These are phyloP conservation scores for Zophobas atratus DNA, from an alignment of 1,140 invertebrate species.

Conservation along the genomic window DNA sequence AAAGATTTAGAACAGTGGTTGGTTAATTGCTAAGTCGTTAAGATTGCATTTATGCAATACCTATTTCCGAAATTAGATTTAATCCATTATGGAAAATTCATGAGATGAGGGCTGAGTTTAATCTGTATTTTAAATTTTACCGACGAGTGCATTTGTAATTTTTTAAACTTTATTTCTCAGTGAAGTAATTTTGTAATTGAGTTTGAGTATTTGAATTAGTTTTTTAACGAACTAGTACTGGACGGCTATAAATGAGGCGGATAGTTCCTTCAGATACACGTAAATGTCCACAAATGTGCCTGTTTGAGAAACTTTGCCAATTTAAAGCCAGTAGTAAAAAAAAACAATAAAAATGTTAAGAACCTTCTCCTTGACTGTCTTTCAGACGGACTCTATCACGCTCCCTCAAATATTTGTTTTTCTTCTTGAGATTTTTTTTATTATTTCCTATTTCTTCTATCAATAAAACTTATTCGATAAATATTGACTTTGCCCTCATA, in stretches of 20 bases:
- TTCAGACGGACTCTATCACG: background rate
- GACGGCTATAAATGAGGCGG: background rate
- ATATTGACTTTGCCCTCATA: conserved; percentile 15
- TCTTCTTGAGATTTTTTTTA: conserved; percentile 13
- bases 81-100: conserved; percentile 11
- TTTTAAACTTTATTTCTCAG: too few species aligned
- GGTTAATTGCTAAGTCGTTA: conserved; percentile 3
- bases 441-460: conserved; percentile 24
- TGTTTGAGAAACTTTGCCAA: conserved; percentile 10
- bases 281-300: background rate
- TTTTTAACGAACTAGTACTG: too few species aligned
- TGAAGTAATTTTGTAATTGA: too few species aligned
- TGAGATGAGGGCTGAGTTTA: background rate
- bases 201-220: too few species aligned
- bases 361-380: background rate
- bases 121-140: background rate
- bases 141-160: background rate
- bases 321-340: background rate
- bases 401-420: conserved; percentile 18
- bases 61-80: conserved; percentile 4
- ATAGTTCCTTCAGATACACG: background rate
- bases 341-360: conserved; percentile 17
- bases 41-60: conserved; percentile 14
- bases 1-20: conserved; percentile 7
- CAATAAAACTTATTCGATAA: conserved; percentile 29